Conservation (phyloP, 2,888 invertebrate species). For the Nebria salina region DNA sequence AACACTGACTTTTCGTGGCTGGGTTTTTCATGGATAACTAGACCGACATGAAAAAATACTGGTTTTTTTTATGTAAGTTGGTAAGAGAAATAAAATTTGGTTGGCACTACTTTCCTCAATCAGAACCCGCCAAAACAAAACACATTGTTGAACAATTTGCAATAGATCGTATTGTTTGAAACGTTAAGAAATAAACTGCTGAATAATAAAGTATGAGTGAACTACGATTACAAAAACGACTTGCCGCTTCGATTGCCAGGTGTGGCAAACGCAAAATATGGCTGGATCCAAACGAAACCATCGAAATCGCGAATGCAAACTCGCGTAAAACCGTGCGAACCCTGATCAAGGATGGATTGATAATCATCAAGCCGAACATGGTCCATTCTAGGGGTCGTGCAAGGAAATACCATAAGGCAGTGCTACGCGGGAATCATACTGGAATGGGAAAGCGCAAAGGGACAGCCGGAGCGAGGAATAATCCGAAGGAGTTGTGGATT, state of each 20-base stretch:
- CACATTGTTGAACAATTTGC: neutral
- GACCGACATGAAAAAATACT: neutral
- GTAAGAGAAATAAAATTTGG: neutral
- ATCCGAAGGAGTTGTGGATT: constrained; percentile 77
- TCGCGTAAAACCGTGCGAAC: constrained; percentile 97
- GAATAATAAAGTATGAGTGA: constrained; percentile 50
- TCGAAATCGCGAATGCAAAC: constrained; percentile 97
- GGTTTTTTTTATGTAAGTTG: neutral
- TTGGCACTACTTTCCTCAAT: neutral
- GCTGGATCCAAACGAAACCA: constrained; percentile 99
- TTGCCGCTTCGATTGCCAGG: constrained; percentile 95
- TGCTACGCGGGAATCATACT: constrained; percentile 96
- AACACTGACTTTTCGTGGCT: no score
- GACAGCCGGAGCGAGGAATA: constrained; percentile 93
- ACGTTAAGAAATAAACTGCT: neutral
- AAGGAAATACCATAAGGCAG: constrained; percentile 92
- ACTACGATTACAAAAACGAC: constrained; percentile 87
- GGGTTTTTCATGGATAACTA: no score
- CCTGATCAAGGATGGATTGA: constrained; percentile 97
- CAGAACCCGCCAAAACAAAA: neutral
- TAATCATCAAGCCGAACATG: constrained; percentile 96
- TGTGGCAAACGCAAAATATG: constrained; percentile 98
- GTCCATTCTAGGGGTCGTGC: constrained; percentile 96
- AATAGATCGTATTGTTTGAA: neutral
- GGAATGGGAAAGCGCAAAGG: constrained; percentile 98